phyloP scores from a whole-genome alignment of 2,113 vertebrate genomes.

The Pluvianellus socialis region DNA sequence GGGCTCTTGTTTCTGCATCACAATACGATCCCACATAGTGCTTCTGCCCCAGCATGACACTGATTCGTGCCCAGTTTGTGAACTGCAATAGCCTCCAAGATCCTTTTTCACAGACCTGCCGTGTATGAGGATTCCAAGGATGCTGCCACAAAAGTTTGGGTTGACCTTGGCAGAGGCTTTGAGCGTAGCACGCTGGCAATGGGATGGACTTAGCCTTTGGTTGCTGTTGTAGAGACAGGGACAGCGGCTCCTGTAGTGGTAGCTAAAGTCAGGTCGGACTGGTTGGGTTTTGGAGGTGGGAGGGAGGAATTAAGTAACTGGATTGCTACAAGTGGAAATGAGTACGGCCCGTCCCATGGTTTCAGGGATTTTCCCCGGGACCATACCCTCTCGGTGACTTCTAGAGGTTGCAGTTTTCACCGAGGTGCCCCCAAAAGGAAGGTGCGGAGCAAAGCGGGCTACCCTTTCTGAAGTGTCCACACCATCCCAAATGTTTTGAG shows the following conservation, averaged over 20 bases:
- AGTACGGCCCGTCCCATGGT: not conserved
- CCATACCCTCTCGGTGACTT: not conserved
- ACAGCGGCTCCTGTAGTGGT: not conserved
- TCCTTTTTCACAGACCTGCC: not conserved
- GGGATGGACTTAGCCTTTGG: not conserved
- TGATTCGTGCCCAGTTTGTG: not conserved
- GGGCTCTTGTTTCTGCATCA: not conserved
- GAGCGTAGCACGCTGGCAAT: fast-evolving
- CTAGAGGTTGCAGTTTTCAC: not conserved
- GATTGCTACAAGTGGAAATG: not conserved
- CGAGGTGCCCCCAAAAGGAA: not conserved
- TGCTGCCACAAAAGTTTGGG: not conserved
- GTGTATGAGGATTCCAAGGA: not conserved
- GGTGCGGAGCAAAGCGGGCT: not conserved
- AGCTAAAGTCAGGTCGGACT: not conserved
- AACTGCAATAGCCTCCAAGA: not conserved
- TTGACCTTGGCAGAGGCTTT: not conserved
- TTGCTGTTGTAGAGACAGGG: not conserved
- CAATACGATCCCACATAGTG: not conserved
- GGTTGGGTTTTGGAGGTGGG: not conserved
- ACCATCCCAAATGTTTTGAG: not conserved
- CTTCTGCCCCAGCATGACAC: not conserved
- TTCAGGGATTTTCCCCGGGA: not conserved
- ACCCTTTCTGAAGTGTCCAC: not conserved
- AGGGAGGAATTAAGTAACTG: not conserved